Conservation (phyloP, 2,888 invertebrate genomes). For the Aricia artaxerxes region DNA sequence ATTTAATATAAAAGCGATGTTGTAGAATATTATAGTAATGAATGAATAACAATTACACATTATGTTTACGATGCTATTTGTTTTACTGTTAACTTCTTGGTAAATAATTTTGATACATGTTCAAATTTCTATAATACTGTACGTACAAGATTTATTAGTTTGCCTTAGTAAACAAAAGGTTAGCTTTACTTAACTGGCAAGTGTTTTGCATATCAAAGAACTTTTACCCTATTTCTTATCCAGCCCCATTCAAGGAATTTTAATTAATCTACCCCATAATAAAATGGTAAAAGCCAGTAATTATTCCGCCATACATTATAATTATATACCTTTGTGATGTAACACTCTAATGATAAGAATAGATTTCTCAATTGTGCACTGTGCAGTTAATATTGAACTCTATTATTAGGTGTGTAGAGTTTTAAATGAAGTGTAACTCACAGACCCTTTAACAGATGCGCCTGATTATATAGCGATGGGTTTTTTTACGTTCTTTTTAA, state of each 20-base stretch:
- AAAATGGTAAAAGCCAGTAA: constrained; percentile 18
- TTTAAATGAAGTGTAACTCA: neutral
- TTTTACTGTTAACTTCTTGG: neutral
- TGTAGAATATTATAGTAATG: neutral
- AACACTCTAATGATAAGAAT: constrained; percentile 30
- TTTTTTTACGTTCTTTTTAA: constrained; percentile 6
- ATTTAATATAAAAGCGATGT: neutral
- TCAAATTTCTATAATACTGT: neutral
- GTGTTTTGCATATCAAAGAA: neutral
- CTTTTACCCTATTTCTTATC: neutral
- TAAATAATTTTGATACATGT: neutral
- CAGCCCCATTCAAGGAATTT: neutral
- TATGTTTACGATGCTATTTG: neutral
- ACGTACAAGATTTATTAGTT: neutral
- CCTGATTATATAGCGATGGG: constrained; percentile 1
- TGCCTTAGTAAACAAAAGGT: neutral
- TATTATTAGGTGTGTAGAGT: neutral
- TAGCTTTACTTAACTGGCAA: neutral
- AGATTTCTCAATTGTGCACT: constrained; percentile 8
- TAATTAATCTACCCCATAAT: constrained; percentile 8
- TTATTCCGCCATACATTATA: constrained; percentile 17
- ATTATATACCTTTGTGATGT: constrained; percentile 27
- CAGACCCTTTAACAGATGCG: constrained; percentile 23
- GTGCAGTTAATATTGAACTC: neutral
- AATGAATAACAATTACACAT: neutral